Base-by-base conservation (phyloP, 2,113 vertebrate species). In the Perccottus glenii region DNA sequence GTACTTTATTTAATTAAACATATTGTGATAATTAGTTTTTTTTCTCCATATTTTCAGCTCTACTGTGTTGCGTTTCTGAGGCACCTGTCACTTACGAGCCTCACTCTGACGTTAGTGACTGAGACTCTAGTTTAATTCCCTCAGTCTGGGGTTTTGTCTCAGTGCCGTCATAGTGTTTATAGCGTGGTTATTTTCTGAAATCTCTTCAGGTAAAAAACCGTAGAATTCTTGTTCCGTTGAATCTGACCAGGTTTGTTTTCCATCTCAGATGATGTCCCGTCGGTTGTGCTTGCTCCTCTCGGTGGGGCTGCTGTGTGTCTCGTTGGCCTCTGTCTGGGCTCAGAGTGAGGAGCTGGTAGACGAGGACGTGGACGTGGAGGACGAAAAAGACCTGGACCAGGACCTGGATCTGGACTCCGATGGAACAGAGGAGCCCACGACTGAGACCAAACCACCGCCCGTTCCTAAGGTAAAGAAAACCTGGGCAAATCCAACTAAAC, bases 241-340 rank as follows among this genome's bases (percentile, higher is more conserved):
- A 8, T 16, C n/a, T 49, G 16, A n/a, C 11, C n/a, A 11, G 3
- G 11, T 6, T 8, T 51, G 19, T 52, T 42, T 5, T 35, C 63
- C 27, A 5, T 59, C 35, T 36, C 86, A 99, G 96, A 94, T 75
- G 62, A 98, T 99, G 98, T 89, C 87, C 91, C 62, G 86, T 93
- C 83, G 87, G 92, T 85, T 96, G 56, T 95, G 70, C 35, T 47
- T 95, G 69, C 87, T 98, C 48, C 79, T 99, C 12, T 90, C 90
- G 4, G 79, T 90, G 4, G 93, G 93, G 47, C 81, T 87, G 61
- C 76, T 88, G 59, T 84, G 86, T 57, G 48, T 88, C 59, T 27
- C 83, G 36, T 64, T 88, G 42, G 19, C 61, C 4, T 57, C 64
- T 0, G 83, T 89, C 40, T 55, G 33, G 3, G 91, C 89, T 53